These are phyloP conservation scores for Drosophila busckii DNA, from an alignment of 1,140 invertebrate genomes.

Conservation along the genomic window DNA sequence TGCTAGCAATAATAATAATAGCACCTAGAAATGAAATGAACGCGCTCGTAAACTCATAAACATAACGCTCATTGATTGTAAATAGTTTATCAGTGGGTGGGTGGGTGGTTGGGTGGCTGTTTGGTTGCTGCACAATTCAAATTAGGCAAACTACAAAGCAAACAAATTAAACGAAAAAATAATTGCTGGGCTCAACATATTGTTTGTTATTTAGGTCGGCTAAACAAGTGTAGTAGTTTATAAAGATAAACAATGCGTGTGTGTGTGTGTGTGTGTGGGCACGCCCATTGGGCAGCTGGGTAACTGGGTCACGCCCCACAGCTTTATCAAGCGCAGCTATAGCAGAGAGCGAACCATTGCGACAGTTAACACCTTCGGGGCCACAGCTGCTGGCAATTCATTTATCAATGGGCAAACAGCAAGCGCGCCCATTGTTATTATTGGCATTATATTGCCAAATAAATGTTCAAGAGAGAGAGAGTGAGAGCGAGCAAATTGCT, in stretches of 20 bases:
- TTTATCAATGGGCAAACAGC: constrained; percentile 64
- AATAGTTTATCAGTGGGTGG: too few relatives aligned
- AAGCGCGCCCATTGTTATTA: constrained; percentile 63
- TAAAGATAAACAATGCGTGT: constrained; percentile 2
- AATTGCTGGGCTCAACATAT: too few relatives aligned
- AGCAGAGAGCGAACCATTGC: neutral
- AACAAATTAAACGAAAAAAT: too few relatives aligned
- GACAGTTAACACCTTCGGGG: constrained; percentile 41
- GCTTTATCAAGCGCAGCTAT: constrained; percentile 52
- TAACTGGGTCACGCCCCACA: constrained; percentile 50
- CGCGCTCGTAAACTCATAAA: too few relatives aligned
- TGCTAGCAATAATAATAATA: too few relatives aligned
- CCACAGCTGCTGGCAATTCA: constrained; percentile 33
- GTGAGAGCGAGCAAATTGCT: constrained; percentile 46
- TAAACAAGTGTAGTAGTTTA: neutral
- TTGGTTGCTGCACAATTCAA: too few relatives aligned
- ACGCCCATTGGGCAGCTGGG: constrained; percentile 44
- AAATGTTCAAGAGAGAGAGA: constrained; percentile 20
- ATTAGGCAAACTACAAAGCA: too few relatives aligned
- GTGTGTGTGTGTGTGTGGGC: constrained; percentile 7
- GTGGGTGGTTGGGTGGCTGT: too few relatives aligned
- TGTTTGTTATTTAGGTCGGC: constrained; percentile 1
- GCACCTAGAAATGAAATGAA: too few relatives aligned
- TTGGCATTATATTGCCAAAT: constrained; percentile 62
- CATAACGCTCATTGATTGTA: too few relatives aligned